Percentiles rank a stretch among this genome's conserved stretches.
Evolutionary conservation across 2,797 vertebrate species (phyloP).

Genomic region (Botia almorhae): DNA sequence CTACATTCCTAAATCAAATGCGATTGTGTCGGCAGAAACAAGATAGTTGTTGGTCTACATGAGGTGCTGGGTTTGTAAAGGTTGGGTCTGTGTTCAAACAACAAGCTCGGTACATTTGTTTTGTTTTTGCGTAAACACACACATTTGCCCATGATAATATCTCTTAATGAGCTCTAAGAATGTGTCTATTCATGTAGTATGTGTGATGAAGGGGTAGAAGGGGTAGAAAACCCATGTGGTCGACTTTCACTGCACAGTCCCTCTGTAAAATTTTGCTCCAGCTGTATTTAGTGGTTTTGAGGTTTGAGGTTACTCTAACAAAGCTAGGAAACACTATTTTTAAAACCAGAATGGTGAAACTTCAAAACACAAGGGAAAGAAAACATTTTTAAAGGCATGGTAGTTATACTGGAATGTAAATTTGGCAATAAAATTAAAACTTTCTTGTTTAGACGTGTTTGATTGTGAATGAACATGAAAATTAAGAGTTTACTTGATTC

Average conservation of each 20-base stretch:
- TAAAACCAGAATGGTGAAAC: conserved; percentile 57
- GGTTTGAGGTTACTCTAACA: conserved; percentile 63
- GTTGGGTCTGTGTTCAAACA: conserved; percentile 4
- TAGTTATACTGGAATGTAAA: conserved; percentile 60
- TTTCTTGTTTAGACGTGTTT: conserved; percentile 8
- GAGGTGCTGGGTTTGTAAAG: conserved; percentile 31
- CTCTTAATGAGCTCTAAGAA: conserved; percentile 40
- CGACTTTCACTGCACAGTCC: conserved; percentile 38
- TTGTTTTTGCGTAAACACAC: not conserved
- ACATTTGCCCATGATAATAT: conserved; percentile 36
- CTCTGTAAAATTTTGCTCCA: conserved; percentile 61
- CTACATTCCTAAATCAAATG: conserved; percentile 28
- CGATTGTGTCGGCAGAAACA: not conserved
- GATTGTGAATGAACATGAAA: conserved; percentile 49
- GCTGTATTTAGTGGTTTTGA: conserved; percentile 64
- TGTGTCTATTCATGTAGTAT: conserved; percentile 33
- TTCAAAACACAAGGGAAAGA: conserved; percentile 9
- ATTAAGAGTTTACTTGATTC: not conserved
- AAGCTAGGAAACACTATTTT: conserved; percentile 66
- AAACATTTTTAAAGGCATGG: conserved; percentile 30
- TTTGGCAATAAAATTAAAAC: conserved; percentile 13
- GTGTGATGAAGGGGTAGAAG: conserved; percentile 19
- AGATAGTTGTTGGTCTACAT: conserved; percentile 12
- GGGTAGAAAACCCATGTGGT: conserved; percentile 3
- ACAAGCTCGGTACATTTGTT: conserved; percentile 10